phyloP scores from a whole-genome alignment of 2,113 vertebrate species.

The Struthio camelus region DNA sequence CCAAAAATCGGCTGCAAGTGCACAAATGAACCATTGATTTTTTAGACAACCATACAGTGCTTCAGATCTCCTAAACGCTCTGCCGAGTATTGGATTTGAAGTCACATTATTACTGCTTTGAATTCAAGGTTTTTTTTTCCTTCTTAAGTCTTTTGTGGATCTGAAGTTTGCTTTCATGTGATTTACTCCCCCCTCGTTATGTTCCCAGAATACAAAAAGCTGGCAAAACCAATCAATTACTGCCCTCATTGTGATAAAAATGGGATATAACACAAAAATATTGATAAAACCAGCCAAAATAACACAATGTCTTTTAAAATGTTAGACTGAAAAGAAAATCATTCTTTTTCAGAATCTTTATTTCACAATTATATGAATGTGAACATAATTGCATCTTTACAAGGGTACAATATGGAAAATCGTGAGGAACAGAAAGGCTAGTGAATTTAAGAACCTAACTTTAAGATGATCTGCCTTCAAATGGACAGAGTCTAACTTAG shows the following conservation, averaged over 20 bases:
- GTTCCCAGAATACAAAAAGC: not conserved
- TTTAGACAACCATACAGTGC: not conserved
- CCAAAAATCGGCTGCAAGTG: not conserved
- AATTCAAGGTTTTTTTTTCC: not conserved
- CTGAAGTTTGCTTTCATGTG: not conserved
- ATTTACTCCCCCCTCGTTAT: not conserved
- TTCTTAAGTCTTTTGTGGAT: not conserved
- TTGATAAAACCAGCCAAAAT: not conserved
- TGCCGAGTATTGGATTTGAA: not conserved
- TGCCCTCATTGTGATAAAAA: not conserved
- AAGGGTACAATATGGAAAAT: not conserved
- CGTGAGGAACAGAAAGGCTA: not conserved
- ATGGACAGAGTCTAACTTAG: not conserved
- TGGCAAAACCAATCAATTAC: not conserved
- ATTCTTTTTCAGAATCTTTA: not conserved
- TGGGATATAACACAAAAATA: not conserved
- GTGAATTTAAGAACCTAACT: not conserved
- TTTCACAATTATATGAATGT: not conserved
- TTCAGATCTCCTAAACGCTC: not conserved
- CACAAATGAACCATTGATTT: slow-evolving; percentile 12
- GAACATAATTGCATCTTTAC: not conserved
- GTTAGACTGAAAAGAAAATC: not conserved
- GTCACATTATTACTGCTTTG: not conserved
- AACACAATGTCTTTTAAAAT: not conserved
- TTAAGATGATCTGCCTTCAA: not conserved